Base-by-base conservation (phyloP, 2,797 vertebrate genomes). In the Loriculus beryllinus region DNA sequence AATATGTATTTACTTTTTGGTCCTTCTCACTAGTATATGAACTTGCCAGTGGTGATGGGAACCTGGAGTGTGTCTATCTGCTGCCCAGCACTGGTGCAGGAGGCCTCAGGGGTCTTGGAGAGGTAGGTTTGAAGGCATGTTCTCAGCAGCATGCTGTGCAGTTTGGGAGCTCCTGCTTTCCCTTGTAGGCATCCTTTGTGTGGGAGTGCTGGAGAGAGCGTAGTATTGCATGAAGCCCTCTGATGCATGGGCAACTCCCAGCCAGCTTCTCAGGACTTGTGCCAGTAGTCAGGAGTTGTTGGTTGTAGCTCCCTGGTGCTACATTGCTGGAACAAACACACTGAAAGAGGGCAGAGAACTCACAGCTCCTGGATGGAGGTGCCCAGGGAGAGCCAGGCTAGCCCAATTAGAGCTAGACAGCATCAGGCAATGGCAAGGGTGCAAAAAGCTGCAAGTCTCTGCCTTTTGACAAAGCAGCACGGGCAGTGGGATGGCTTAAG, bases 301-400 rank as follows among this genome's bases (percentile, higher is more conserved):
- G 22, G n/a, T 22, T 51, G 47, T 57, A 62, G 82, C 11, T 71
- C 48, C 1, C 0, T 18, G 21, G 26, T 49, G 39, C 26, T 17
- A 37, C 42, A 86, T 56, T 57, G 29, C 48, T 56, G 47, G 31
- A 25, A 12, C 23, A 43, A 77, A 52, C 25, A 45, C 18, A 25
- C 1, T 1, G 65, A 60, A 49, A 28, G 47, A 76, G 21, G 47
- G 19, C 35, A 49, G 64, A 79, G 29, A n/a, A 18, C 20, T 56
- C 16, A 12, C 11, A 10, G 16, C 67, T 6, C 13, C 4, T 13
- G 0, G 1, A 15, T 0, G 1, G 29, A 48, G 64, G n/a, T 40
- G 48, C n/a, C 43, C 1, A 0, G 6, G 12, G 52, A 54, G 18
- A 19, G 22, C 25, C n/a, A 35, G 42, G 29, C 37, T 45, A 11